Percentiles rank a stretch among this genome's conserved stretches.
phyloP scores from a whole-genome alignment of 2,113 vertebrate species.

The Sialia sialis region DNA sequence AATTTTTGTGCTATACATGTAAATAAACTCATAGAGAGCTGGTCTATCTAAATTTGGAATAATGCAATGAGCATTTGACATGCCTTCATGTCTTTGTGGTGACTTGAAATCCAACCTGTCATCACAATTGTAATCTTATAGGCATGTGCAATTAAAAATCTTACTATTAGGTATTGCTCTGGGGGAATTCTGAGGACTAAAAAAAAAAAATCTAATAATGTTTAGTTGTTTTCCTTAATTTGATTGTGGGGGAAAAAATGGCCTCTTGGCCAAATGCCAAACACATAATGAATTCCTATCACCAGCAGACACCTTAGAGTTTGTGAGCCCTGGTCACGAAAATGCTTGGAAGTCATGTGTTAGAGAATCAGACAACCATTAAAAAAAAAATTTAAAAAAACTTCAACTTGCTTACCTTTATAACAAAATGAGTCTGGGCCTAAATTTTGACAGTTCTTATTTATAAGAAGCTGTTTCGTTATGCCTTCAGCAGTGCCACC shows the following conservation, averaged over 20 bases:
- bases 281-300: not conserved
- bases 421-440: not conserved
- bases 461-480: not conserved
- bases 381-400: not conserved
- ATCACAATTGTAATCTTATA: not conserved
- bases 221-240: constrained; percentile 46
- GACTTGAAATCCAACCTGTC: constrained; percentile 5
- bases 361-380: not conserved
- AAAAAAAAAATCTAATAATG: not conserved
- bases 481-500: not conserved
- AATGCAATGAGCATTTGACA: not conserved
- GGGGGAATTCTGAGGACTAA: not conserved
- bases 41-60: not conserved
- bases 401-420: not conserved
- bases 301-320: not conserved
- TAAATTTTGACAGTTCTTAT: not conserved
- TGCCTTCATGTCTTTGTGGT: not conserved
- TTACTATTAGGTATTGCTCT: not conserved
- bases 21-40: not conserved
- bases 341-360: not conserved
- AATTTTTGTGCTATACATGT: not conserved
- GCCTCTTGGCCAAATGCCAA: not conserved
- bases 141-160: not conserved
- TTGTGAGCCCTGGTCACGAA: not conserved
- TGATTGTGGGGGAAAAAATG: not conserved